These are phyloP conservation scores for Paelopatides confundens DNA, from an alignment of 53 echinoderm and acorn worm species.

Conservation along the genomic window DNA sequence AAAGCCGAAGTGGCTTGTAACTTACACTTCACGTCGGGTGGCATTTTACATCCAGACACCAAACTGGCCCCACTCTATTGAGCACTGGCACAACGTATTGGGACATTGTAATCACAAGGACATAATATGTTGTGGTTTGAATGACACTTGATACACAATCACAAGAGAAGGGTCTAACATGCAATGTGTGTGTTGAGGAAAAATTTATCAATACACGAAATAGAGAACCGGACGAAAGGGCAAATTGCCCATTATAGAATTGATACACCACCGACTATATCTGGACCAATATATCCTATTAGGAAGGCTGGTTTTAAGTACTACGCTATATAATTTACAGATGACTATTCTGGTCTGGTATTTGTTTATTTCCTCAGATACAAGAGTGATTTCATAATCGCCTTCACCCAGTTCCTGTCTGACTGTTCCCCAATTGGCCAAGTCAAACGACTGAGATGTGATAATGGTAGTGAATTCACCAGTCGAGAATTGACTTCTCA, in stretches of 20 bases:
- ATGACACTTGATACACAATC: conserved; percentile 1
- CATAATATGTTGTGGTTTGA: conserved; percentile 21
- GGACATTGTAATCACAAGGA: conserved; percentile 59
- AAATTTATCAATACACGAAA: conserved; percentile 18
- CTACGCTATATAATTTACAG: conserved; percentile 40
- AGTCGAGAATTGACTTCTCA: conserved; percentile 10
- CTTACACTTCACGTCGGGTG: too few species aligned
- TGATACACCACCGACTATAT: conserved; percentile 46
- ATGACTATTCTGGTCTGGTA: conserved; percentile 63
- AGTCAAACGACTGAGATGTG: conserved; percentile 49
- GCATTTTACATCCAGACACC: too few species aligned
- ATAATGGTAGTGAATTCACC: conserved; percentile 60
- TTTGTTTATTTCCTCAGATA: conserved; percentile 42
- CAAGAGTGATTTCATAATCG: conserved; percentile 53
- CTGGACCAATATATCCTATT: conserved; percentile 37
- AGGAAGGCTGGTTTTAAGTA: conserved; percentile 52
- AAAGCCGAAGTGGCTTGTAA: too few species aligned
- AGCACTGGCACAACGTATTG: conserved; percentile 48
- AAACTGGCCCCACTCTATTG: too few species aligned
- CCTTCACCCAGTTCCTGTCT: conserved; percentile 42
- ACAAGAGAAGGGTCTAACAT: not conserved
- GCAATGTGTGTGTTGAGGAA: conserved; percentile 38
- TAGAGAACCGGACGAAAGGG: conserved; percentile 17
- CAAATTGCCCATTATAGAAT: not conserved
- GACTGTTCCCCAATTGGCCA: conserved; percentile 23